These are phyloP conservation scores for Danionella cerebrum DNA, from an alignment of 2,113 vertebrate genomes.

Conservation along the genomic window DNA sequence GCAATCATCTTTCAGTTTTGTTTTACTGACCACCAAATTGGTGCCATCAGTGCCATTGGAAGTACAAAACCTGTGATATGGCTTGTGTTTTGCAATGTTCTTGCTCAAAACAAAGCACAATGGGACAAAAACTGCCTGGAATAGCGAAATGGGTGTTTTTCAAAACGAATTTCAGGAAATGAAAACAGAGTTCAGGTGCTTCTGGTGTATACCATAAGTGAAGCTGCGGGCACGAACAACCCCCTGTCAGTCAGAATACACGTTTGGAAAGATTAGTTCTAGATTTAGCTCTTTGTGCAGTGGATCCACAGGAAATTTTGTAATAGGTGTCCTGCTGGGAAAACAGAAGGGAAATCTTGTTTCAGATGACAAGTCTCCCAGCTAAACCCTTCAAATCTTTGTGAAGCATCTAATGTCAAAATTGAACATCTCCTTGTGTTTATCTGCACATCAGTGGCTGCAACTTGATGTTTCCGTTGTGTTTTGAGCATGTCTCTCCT, in stretches of 20 bases:
- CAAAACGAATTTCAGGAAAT: not conserved
- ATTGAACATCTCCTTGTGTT: not conserved
- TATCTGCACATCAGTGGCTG: constrained; percentile 1
- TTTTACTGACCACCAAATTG: too few relatives aligned
- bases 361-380: too few relatives aligned
- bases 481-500: not conserved
- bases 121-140: too few relatives aligned
- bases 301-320: not conserved
- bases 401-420: not conserved
- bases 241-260: constrained; percentile 4
- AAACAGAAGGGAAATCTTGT: too few relatives aligned
- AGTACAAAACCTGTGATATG: too few relatives aligned
- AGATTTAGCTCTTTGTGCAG: not conserved
- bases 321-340: not conserved
- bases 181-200: not conserved
- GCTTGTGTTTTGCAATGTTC: too few relatives aligned
- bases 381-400: not conserved
- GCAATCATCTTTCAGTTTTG: too few relatives aligned
- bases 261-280: constrained; percentile 5
- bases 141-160: too few relatives aligned
- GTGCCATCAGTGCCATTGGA: too few relatives aligned
- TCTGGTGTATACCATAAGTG: not conserved
- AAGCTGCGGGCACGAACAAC: not conserved
- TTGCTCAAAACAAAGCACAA: too few relatives aligned
- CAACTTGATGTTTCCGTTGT: not conserved